These are phyloP conservation scores for Celastrina argiolus DNA, from an alignment of 2,888 invertebrate species.

Conservation along the genomic window DNA sequence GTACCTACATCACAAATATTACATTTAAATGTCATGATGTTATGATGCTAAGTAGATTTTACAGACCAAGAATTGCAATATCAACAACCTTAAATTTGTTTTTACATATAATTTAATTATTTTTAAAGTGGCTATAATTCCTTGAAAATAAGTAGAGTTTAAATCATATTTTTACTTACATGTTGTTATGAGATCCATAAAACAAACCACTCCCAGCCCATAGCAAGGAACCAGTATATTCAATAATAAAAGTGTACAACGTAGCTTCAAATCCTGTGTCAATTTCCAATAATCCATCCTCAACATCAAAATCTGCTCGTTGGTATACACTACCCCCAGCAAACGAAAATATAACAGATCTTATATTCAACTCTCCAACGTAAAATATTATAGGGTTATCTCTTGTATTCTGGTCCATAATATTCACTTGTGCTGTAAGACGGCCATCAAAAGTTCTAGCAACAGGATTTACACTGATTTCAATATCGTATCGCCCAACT, in stretches of 20 bases:
- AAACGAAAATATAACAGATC: constrained; percentile 41
- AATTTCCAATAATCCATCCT: constrained; percentile 44
- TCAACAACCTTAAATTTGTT: too few relatives aligned
- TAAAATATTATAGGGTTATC: constrained; percentile 45
- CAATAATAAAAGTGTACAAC: constrained; percentile 43
- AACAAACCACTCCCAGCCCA: constrained; percentile 43
- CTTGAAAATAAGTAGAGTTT: too few relatives aligned
- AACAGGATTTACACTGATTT: constrained; percentile 40
- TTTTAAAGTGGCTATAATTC: too few relatives aligned
- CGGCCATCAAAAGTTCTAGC: constrained; percentile 44
- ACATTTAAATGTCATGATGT: too few relatives aligned
- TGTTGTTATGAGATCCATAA: constrained; percentile 39
- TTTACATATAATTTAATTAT: too few relatives aligned
- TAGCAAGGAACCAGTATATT: constrained; percentile 43
- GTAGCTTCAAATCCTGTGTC: constrained; percentile 37
- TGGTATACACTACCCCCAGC: constrained; percentile 35
- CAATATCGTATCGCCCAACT: constrained; percentile 42
- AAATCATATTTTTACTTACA: constrained; percentile 40
- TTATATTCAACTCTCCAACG: constrained; percentile 40
- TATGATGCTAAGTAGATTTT: too few relatives aligned
- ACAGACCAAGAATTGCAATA: too few relatives aligned
- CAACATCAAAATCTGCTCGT: constrained; percentile 34
- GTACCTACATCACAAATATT: too few relatives aligned
- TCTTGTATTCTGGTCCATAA: constrained; percentile 38
- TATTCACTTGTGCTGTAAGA: constrained; percentile 39